phyloP scores from a whole-genome alignment of 2,113 vertebrate genomes.

The Neopipo cinnamomea region DNA sequence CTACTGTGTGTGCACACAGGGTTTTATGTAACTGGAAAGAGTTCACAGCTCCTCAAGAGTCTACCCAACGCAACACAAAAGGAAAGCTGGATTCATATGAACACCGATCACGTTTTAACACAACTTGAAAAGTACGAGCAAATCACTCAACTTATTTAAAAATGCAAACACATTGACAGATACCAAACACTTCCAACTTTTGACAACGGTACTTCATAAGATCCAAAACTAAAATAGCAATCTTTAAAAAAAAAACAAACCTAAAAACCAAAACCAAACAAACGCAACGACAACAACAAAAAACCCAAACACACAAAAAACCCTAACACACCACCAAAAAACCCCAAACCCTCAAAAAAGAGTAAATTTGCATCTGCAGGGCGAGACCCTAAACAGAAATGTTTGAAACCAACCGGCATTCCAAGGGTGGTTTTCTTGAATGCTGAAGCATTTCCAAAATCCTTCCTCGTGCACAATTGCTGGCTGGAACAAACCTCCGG shows the following conservation, averaged over 20 bases:
- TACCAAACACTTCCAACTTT: not conserved
- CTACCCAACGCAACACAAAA: fast-evolving
- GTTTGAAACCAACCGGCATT: not conserved
- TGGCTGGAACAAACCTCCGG: not conserved
- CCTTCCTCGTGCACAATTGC: not conserved
- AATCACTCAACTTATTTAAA: not conserved
- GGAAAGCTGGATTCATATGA: not conserved
- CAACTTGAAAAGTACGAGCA: not conserved
- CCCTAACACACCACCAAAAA: not conserved
- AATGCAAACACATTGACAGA: fast-evolving
- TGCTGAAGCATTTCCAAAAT: not conserved
- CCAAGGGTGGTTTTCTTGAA: fast-evolving
- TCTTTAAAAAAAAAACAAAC: no score
- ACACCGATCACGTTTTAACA: not conserved
- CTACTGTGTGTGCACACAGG: not conserved
- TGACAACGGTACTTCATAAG: not conserved
- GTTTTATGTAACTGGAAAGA: not conserved
- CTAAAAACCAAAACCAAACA: not conserved
- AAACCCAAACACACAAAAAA: not conserved
- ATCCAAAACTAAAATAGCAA: not conserved
- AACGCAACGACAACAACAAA: not conserved
- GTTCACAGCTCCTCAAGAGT: not conserved
- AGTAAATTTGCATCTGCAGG: not conserved
- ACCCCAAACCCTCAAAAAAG: not conserved
- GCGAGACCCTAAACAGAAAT: not conserved